Base-by-base conservation (phyloP, 1,140 invertebrate species). In the Hermetia illucens region DNA sequence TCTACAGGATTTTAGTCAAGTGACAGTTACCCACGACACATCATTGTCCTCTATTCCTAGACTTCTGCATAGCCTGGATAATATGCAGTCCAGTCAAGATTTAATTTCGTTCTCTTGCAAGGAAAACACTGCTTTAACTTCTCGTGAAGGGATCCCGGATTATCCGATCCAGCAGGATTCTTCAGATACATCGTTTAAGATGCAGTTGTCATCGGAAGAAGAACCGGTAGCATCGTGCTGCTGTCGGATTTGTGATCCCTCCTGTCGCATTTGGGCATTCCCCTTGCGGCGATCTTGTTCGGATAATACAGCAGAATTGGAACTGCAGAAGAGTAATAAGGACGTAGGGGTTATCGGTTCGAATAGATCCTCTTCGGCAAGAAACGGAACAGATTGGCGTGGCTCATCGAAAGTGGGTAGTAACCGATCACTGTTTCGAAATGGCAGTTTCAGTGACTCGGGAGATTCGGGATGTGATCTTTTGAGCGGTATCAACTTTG, bases 201-300 rank as follows among this genome's bases (percentile, higher is more conserved):
- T n/a, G n/a, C n/a, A n/a, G n/a, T n/a, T n/a, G n/a, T n/a, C n/a
- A n/a, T n/a, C n/a, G n/a, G n/a, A n/a, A n/a, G n/a, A n/a, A n/a
- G n/a, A n/a, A n/a, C n/a, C n/a, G n/a, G n/a, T n/a, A n/a, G n/a
- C n/a, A n/a, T n/a, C 67, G n/a, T 85, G 81, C 58, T 80, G 83
- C 58, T 87, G 82, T 51, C 70, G 74, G 8, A 81, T 82, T 44
- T 85, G 82, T 51, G 80, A 85, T 52, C 79, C 82, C 0, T 66
- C 75, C 15, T 74, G 77, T 29, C 71, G 79, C 41, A 75, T 84
- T 36, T 86, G 82, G 82, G 80, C 54, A 35, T 58, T 55, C 36
- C 57, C 58, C 4, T 29, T 60, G 20, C 44, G 57, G 8, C 44
- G 57, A 25, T 56, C 57, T 8, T 44, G 46, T 12, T 60, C 57